Evolutionary conservation across 2,888 invertebrate species (phyloP).

Genomic region (Buathra laborator): DNA sequence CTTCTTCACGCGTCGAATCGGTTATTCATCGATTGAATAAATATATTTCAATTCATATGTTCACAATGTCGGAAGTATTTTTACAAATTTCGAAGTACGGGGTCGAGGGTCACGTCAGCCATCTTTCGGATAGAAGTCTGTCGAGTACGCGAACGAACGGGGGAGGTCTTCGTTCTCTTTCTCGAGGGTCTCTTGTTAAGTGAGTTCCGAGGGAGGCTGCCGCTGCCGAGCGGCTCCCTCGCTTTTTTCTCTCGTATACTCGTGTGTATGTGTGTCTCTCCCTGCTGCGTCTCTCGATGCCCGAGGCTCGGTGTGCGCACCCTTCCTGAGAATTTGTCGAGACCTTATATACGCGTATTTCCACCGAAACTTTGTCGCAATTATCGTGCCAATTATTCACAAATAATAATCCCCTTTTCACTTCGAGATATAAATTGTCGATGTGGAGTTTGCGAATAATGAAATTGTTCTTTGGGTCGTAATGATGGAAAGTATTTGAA

Average conservation of each 20-base stretch:
- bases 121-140: slow-evolving; percentile 60
- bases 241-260: slow-evolving; percentile 33
- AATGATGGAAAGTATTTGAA: not conserved
- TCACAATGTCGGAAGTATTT: not conserved
- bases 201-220: slow-evolving; percentile 64
- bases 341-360: slow-evolving; percentile 25
- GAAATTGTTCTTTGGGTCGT: not conserved
- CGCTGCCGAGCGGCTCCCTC: slow-evolving; percentile 36
- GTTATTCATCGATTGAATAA: not conserved
- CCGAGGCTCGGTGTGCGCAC: slow-evolving; percentile 62
- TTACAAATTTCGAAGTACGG: slow-evolving; percentile 42
- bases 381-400: not conserved
- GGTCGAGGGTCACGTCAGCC: slow-evolving; percentile 66
- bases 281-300: slow-evolving; percentile 56
- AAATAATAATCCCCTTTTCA: not conserved
- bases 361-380: not conserved
- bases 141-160: slow-evolving; percentile 42
- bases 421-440: not conserved
- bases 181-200: slow-evolving; percentile 65
- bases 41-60: not conserved
- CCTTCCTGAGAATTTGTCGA: slow-evolving; percentile 38
- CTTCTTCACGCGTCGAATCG: not conserved
- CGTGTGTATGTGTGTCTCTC: slow-evolving; percentile 6
- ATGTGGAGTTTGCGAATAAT: not conserved
- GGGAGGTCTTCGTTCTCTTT: slow-evolving; percentile 53